Evolutionary conservation across 2,888 invertebrate genomes (phyloP).

Genomic region (Dione vanillae): DNA sequence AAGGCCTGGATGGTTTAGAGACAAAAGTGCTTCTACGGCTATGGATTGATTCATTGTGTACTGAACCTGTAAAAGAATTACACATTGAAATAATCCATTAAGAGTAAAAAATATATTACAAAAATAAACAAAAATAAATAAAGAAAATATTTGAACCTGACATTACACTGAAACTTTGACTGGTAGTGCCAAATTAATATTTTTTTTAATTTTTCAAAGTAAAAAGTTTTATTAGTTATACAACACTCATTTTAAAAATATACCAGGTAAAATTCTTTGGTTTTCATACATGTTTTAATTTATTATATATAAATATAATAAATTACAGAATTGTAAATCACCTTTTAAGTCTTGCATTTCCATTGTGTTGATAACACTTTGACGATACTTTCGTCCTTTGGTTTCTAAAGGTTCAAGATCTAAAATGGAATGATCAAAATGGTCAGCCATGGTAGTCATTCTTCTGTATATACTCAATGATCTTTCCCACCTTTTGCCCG

Average conservation of each 20-base stretch:
- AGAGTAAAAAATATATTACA: constrained; percentile 44
- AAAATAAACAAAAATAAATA: constrained; percentile 25
- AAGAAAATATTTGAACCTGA: constrained; percentile 68
- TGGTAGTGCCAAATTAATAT: constrained; percentile 66
- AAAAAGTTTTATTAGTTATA: constrained; percentile 18
- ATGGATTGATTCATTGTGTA: constrained; percentile 78
- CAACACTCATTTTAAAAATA: too few species aligned
- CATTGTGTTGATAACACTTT: constrained; percentile 80
- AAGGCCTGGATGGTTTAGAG: constrained; percentile 72
- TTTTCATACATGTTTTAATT: neutral
- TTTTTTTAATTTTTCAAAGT: constrained; percentile 37
- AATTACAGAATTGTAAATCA: too few species aligned
- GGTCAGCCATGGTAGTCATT: constrained; percentile 72
- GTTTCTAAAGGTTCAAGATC: constrained; percentile 67
- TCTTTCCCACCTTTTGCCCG: constrained; percentile 88
- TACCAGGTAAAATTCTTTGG: too few species aligned
- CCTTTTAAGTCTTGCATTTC: constrained; percentile 78
- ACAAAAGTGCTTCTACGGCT: constrained; percentile 75
- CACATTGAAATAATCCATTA: constrained; percentile 41
- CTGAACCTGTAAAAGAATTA: constrained; percentile 67
- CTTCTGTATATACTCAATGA: constrained; percentile 85
- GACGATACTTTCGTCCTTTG: constrained; percentile 83
- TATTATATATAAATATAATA: too few species aligned
- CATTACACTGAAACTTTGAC: constrained; percentile 83
- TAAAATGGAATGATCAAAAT: constrained; percentile 68